Percentiles rank a stretch among this genome's conserved stretches.
Evolutionary conservation across 2,888 invertebrate species (phyloP).

Genomic region (Nemotelus pantherinus): DNA sequence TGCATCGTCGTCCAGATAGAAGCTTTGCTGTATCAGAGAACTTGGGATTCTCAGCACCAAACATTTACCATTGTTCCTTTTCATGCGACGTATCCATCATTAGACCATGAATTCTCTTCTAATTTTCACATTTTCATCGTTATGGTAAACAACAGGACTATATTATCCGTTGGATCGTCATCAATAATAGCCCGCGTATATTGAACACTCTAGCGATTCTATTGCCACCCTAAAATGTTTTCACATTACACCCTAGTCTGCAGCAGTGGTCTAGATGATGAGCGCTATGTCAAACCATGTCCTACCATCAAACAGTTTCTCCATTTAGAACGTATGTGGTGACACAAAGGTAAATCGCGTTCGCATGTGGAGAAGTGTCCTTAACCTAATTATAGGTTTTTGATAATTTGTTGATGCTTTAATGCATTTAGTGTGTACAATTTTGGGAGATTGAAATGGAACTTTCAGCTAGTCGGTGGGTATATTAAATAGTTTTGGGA

Average conservation of each 20-base stretch:
- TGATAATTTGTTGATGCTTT: conserved; percentile 55
- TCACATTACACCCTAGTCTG: too few relatives aligned
- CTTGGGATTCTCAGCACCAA: too few relatives aligned
- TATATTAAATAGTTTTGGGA: conserved; percentile 51
- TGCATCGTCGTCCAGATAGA: background rate
- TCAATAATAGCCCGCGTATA: background rate
- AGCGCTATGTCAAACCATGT: conserved; percentile 20
- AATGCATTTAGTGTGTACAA: conserved; percentile 52
- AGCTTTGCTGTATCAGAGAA: too few relatives aligned
- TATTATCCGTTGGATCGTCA: conserved; percentile 18
- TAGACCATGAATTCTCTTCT: background rate
- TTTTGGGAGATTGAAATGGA: conserved; percentile 48
- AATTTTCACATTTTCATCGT: conserved; percentile 13
- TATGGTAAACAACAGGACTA: conserved; percentile 33
- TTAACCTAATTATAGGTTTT: conserved; percentile 55
- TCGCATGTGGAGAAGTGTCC: conserved; percentile 46
- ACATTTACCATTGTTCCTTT: too few relatives aligned
- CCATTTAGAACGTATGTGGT: conserved; percentile 17
- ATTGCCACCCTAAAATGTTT: background rate
- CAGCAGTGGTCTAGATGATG: background rate
- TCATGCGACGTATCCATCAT: too few relatives aligned
- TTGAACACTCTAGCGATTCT: background rate
- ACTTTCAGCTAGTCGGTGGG: conserved; percentile 50
- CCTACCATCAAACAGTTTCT: background rate
- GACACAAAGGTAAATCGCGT: too few relatives aligned